These are phyloP conservation scores for Anguilla megastoma DNA, from an alignment of 2,797 vertebrate genomes.

Conservation along the genomic window DNA sequence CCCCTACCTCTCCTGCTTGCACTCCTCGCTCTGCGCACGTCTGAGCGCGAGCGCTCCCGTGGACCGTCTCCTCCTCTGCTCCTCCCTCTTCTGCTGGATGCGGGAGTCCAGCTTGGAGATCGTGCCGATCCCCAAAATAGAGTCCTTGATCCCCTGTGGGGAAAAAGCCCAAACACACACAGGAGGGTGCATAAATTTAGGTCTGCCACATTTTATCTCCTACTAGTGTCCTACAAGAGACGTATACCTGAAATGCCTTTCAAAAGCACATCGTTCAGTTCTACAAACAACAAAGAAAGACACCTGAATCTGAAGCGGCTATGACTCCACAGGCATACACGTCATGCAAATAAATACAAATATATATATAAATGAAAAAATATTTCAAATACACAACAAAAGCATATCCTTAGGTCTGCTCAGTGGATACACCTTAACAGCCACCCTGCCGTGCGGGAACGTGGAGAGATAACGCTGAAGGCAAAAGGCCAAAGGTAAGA, in stretches of 20 bases:
- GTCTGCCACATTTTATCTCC: neutral
- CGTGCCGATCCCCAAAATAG: slow-evolving; percentile 95
- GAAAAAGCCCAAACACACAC: neutral
- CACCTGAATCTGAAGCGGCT: neutral
- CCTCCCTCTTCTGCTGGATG: slow-evolving; percentile 96
- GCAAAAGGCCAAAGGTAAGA: slow-evolving; percentile 13
- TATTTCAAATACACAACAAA: neutral
- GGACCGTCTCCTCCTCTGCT: slow-evolving; percentile 84
- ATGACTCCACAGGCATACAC: neutral
- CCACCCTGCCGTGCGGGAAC: neutral
- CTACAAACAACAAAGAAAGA: neutral
- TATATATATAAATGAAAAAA: neutral
- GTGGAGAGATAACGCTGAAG: neutral
- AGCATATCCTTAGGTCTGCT: neutral
- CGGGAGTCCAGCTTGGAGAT: slow-evolving; percentile 95
- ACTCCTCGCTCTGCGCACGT: slow-evolving; percentile 89
- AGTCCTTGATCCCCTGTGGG: slow-evolving; percentile 91
- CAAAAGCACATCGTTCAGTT: neutral
- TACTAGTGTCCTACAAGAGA: neutral
- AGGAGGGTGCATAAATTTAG: neutral
- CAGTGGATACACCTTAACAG: neutral
- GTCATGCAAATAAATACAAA: neutral
- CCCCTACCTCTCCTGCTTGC: slow-evolving; percentile 86
- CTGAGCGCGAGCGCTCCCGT: slow-evolving; percentile 86
- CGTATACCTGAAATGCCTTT: neutral